A percentile compares a stretch with the other conserved stretches of the same genome.
Evolutionary conservation across 2,113 vertebrate genomes (phyloP).

Genomic region (Mola mola): DNA sequence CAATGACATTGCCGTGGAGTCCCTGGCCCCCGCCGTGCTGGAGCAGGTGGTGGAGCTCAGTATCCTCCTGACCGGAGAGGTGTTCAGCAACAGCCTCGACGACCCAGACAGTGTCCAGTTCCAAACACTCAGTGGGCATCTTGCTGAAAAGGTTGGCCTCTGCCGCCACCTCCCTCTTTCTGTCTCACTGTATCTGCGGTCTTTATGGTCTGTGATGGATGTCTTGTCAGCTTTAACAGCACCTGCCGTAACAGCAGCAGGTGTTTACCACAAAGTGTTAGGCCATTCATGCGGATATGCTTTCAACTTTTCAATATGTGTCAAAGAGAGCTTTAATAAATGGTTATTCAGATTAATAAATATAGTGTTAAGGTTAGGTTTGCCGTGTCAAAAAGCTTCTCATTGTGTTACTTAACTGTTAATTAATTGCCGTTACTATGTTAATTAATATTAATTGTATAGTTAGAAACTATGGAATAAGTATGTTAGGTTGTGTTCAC

Average conservation of each 20-base stretch:
- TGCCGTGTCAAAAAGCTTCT: too few species aligned
- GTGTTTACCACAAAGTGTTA: constrained; percentile 20
- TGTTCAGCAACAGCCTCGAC: constrained; percentile 82
- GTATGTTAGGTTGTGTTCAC: too few species aligned
- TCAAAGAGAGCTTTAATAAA: too few species aligned
- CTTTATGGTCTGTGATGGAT: constrained; percentile 42
- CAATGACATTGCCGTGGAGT: constrained; percentile 85
- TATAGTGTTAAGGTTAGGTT: too few species aligned
- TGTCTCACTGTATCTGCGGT: background rate
- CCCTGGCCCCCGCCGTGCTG: constrained; percentile 53
- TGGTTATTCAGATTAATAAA: too few species aligned
- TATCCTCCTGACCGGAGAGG: constrained; percentile 83
- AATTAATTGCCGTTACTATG: too few species aligned
- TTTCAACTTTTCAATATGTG: too few species aligned
- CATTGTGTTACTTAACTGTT: too few species aligned
- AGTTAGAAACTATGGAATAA: too few species aligned
- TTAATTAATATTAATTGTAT: too few species aligned
- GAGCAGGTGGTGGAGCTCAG: constrained; percentile 90
- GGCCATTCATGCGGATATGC: too few species aligned
- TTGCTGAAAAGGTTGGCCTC: constrained; percentile 86
- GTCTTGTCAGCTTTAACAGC: constrained; percentile 43
- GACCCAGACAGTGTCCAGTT: constrained; percentile 75
- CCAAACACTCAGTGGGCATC: constrained; percentile 80
- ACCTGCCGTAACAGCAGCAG: constrained; percentile 12
- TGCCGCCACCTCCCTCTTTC: background rate